Conservation (phyloP, 2,888 invertebrate genomes). For the Caenorhabditis angaria region DNA sequence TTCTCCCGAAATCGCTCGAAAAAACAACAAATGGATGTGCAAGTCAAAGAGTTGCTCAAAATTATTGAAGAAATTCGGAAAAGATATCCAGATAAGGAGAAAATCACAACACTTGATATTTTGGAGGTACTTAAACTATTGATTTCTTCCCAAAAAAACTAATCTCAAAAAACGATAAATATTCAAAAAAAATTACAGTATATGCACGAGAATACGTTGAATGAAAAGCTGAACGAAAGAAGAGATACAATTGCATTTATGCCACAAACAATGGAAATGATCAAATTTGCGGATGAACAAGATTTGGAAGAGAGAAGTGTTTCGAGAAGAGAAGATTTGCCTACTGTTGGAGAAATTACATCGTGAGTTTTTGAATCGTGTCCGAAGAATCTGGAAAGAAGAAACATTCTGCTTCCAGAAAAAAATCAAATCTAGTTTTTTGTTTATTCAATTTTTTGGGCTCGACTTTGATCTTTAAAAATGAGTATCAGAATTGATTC, state of each 20-base stretch:
- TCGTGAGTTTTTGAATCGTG: conserved; percentile 9
- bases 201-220: conserved; percentile 61
- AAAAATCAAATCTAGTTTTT: too few relatives aligned
- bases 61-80: conserved; percentile 70
- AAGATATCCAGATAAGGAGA: conserved; percentile 68
- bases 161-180: too few relatives aligned
- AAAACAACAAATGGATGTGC: conserved; percentile 66
- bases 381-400: neutral
- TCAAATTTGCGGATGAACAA: conserved; percentile 62
- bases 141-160: too few relatives aligned
- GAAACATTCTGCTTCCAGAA: neutral
- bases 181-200: conserved; percentile 65
- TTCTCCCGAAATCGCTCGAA: conserved; percentile 62
- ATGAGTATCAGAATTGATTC: neutral
- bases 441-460: too few relatives aligned
- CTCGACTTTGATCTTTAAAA: too few relatives aligned
- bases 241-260: conserved; percentile 71
- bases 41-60: conserved; percentile 69
- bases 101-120: conserved; percentile 70
- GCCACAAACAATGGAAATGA: conserved; percentile 62
- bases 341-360: conserved; percentile 35
- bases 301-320: conserved; percentile 57
- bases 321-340: conserved; percentile 47
- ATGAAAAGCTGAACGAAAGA: conserved; percentile 53
- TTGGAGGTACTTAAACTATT: conserved; percentile 50